Evolutionary conservation across 1,140 invertebrate species (phyloP).

Genomic region (Venturia canescens): DNA sequence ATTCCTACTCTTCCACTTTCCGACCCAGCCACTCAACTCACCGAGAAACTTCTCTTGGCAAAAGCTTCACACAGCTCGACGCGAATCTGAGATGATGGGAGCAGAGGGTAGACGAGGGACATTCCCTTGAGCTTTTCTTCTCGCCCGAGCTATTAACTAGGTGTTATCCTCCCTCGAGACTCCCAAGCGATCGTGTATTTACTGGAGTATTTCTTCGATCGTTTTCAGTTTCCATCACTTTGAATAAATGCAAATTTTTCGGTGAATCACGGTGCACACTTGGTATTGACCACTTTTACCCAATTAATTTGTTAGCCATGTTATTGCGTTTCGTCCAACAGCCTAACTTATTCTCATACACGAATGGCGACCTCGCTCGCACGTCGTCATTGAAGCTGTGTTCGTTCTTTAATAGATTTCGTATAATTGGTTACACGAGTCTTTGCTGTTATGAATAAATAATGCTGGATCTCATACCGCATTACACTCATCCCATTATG

Average conservation of each 20-base stretch:
- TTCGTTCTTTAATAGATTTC: too few relatives aligned
- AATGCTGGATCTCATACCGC: too few relatives aligned
- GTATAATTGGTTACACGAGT: too few relatives aligned
- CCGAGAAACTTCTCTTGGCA: constrained; percentile 5
- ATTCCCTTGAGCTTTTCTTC: constrained; percentile 25
- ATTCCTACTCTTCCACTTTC: constrained; percentile 6
- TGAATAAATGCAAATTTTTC: neutral
- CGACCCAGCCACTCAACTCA: constrained; percentile 5
- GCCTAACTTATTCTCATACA: neutral
- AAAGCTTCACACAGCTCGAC: constrained; percentile 34
- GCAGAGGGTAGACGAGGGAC: constrained; percentile 17
- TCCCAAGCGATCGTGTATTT: neutral
- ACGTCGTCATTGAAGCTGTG: neutral
- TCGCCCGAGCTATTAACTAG: constrained; percentile 18
- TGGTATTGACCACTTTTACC: neutral
- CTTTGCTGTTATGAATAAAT: too few relatives aligned
- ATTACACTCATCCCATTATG: too few relatives aligned
- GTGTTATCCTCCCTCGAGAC: constrained; percentile 8
- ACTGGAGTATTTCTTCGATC: constrained; percentile 1
- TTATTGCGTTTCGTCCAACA: neutral
- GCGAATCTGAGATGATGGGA: constrained; percentile 5
- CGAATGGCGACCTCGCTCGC: neutral
- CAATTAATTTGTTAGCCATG: neutral
- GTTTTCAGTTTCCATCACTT: neutral
- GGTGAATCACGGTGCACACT: neutral